Percentiles rank a stretch among this genome's conserved stretches.
Conservation (phyloP, 2,113 vertebrate species). For the Dicerorhinus sumatrensis region DNA sequence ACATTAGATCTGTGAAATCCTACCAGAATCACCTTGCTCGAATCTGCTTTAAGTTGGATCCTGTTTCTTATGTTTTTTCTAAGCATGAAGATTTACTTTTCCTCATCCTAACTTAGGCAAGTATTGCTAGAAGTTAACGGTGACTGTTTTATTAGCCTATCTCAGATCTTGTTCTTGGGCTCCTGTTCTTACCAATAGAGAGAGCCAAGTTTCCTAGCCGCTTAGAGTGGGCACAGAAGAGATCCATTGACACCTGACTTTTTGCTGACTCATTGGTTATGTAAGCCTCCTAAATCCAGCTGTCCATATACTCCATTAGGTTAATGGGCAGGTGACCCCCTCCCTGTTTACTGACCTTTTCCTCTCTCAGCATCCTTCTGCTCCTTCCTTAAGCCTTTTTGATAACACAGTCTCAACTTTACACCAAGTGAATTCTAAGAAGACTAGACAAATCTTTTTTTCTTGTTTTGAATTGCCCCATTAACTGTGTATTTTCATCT, state of each 20-base stretch:
- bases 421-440: slow-evolving; percentile 22
- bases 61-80: slow-evolving; percentile 59
- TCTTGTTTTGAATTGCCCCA: background rate
- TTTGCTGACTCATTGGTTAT: slow-evolving; percentile 82
- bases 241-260: slow-evolving; percentile 56
- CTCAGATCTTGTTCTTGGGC: slow-evolving; percentile 36
- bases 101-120: background rate
- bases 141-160: background rate
- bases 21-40: slow-evolving; percentile 15
- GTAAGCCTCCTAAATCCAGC: slow-evolving; percentile 58
- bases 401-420: background rate
- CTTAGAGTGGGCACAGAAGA: slow-evolving; percentile 46
- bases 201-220: slow-evolving; percentile 47
- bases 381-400: slow-evolving; percentile 25
- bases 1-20: slow-evolving; percentile 14
- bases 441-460: slow-evolving; percentile 7
- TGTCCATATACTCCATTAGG: background rate
- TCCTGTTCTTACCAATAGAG: background rate
- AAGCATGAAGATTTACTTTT: slow-evolving; percentile 53
- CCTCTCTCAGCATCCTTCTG: background rate
- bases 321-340: background rate
- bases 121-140: background rate
- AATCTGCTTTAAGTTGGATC: slow-evolving; percentile 18
- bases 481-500: slow-evolving; percentile 43
- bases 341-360: background rate